Conservation (phyloP, 2,797 vertebrate species). For the Danio tinwini region DNA sequence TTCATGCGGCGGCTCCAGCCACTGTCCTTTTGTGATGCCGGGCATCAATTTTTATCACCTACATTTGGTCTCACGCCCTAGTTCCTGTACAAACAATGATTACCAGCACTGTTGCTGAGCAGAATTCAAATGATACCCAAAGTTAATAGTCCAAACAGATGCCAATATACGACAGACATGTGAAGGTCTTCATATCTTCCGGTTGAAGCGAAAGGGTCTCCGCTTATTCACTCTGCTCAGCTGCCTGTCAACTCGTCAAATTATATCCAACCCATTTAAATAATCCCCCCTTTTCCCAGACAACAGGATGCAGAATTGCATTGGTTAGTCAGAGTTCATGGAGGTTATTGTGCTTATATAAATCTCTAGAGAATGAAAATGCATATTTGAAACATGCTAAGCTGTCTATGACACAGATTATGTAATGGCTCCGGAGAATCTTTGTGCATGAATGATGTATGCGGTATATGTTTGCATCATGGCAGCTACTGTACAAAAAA, state of each 20-base stretch:
- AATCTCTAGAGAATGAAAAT: slow-evolving; percentile 36
- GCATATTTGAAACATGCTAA: slow-evolving; percentile 16
- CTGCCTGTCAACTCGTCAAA: slow-evolving; percentile 24
- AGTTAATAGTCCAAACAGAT: slow-evolving; percentile 22
- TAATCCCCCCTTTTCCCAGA: slow-evolving; percentile 26
- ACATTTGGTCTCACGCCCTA: slow-evolving; percentile 22
- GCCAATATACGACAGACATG: slow-evolving; percentile 2
- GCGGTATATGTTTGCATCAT: neutral
- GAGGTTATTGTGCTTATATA: slow-evolving; percentile 32
- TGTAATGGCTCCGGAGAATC: slow-evolving; percentile 4
- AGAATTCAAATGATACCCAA: slow-evolving; percentile 36
- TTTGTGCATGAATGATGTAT: neutral
- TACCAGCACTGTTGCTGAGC: slow-evolving; percentile 46
- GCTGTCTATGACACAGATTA: slow-evolving; percentile 38
- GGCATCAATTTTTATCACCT: slow-evolving; percentile 37
- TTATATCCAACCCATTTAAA: slow-evolving; percentile 30
- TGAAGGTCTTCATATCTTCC: neutral
- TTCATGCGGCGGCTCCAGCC: slow-evolving; percentile 15
- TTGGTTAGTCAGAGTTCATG: slow-evolving; percentile 19
- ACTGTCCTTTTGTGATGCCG: neutral
- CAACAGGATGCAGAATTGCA: slow-evolving; percentile 30
- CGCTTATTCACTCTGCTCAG: slow-evolving; percentile 8
- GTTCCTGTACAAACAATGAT: slow-evolving; percentile 54
- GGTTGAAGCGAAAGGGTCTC: neutral
- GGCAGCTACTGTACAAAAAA: neutral